Percentiles rank a stretch among this genome's conserved stretches.
Evolutionary conservation across 2,113 vertebrate species (phyloP).

Genomic region (Cathartes aura): DNA sequence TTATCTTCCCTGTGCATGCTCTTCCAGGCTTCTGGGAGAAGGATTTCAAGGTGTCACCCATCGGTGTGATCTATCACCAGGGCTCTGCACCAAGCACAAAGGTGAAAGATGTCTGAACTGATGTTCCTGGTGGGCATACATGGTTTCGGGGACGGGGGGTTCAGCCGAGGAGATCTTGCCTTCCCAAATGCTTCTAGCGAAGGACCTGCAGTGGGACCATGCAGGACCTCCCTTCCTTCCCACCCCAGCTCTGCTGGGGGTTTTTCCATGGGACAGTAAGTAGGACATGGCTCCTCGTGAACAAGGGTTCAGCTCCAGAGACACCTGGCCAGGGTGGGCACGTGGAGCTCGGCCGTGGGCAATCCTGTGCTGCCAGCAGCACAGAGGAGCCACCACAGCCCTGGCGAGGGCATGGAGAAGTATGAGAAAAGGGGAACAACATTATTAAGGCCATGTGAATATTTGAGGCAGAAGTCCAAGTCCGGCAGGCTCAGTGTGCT

Average conservation of each 20-base stretch:
- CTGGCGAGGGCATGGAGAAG: background rate
- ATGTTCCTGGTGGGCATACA: background rate
- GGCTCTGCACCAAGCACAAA: background rate
- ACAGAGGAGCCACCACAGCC: background rate
- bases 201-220: background rate
- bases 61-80: background rate
- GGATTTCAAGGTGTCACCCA: background rate
- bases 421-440: background rate
- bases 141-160: rapidly evolving
- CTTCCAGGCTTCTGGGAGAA: background rate
- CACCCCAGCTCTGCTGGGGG: background rate
- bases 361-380: background rate
- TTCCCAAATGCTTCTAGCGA: background rate
- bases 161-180: background rate
- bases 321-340: background rate
- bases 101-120: background rate
- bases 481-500: background rate
- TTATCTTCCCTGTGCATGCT: background rate
- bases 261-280: background rate
- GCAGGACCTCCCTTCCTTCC: background rate
- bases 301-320: background rate
- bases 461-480: background rate
- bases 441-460: background rate
- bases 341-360: background rate
- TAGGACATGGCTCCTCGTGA: background rate